These are phyloP conservation scores for Holothuria leucospilota DNA, from an alignment of 53 echinoderm and acorn worm genomes.

Conservation along the genomic window DNA sequence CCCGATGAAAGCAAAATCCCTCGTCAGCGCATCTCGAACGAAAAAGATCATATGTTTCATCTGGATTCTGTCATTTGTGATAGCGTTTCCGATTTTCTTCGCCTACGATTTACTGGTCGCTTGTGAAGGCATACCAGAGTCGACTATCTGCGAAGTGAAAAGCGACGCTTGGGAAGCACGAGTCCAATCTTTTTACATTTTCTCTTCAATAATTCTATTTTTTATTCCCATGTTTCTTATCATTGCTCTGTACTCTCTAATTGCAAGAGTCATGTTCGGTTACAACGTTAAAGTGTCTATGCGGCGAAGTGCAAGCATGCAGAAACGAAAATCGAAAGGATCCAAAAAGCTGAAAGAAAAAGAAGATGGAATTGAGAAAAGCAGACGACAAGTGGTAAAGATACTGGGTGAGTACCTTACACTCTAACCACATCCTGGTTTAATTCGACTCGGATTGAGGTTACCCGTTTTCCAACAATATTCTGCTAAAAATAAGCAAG, in stretches of 20 bases:
- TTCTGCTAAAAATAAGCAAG: no score
- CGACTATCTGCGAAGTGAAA: slow-evolving; percentile 70
- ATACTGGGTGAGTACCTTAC: slow-evolving; percentile 62
- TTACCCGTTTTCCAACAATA: no score
- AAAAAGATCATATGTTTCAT: slow-evolving; percentile 85
- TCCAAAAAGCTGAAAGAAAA: slow-evolving; percentile 53
- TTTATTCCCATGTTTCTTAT: slow-evolving; percentile 90
- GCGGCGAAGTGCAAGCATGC: slow-evolving; percentile 50
- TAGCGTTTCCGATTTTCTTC: slow-evolving; percentile 79
- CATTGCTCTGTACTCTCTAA: slow-evolving; percentile 82
- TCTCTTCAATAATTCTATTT: slow-evolving; percentile 85
- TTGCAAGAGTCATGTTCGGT: slow-evolving; percentile 87
- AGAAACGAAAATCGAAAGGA: slow-evolving; percentile 22
- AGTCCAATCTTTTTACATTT: slow-evolving; percentile 68
- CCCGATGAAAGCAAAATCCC: slow-evolving; percentile 73
- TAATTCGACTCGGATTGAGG: no score
- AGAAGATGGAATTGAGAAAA: slow-evolving; percentile 61
- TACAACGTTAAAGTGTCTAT: slow-evolving; percentile 68
- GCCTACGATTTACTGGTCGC: slow-evolving; percentile 63
- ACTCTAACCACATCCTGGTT: no score
- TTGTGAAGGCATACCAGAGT: slow-evolving; percentile 67
- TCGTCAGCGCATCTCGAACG: slow-evolving; percentile 70
- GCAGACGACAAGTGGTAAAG: slow-evolving; percentile 66
- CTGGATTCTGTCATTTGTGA: slow-evolving; percentile 78
- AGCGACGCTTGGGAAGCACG: slow-evolving; percentile 40